Evolutionary conservation across 1,140 invertebrate genomes (phyloP), one percentile per base, ranked within the genome.

Genomic region (Anthonomus grandis): DNA sequence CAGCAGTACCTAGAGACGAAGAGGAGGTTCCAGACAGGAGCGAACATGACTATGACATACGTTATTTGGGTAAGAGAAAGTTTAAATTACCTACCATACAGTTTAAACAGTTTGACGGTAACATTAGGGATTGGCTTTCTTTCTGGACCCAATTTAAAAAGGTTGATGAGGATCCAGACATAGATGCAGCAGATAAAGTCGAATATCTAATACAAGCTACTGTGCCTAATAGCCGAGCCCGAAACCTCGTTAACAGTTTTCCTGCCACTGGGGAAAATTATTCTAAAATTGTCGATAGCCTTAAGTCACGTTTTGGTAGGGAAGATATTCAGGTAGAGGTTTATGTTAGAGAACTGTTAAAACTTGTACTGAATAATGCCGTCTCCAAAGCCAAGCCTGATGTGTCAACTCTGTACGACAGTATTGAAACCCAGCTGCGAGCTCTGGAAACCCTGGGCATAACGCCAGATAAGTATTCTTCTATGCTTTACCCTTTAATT

Each of bases 361-460:
- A 17, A 13, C 36, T 22, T 12, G 18, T 44, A 4, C 10, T 44
- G 4, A 44, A 44, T 9, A 22, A 10, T 22, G 41, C 13, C 9
- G 17, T 18, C 6, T 12, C 18, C 17, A 44, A 44, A 19, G n/a
- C 25, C 25, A 46, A 57, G 18, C 24, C 54, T 6, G 25, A 15
- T 48, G 12, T 64, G 12, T 53, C 41, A n/a, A 13, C n/a, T n/a
- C 44, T 65, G 9, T 65, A 65, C 45, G 63, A 64, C 45, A 62
- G 22, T 12, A 10, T 65, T 3, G 54, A 49, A 12, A 49, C 65
- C 2, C 60, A 70, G 13, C 49, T 73, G 15, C 50, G 67, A 5
- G 64, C 71, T 0, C 46, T 75, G 3, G 68, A 74, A 22, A 65
- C 70, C 0, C 52, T 75, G 0, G 65, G 64, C 3, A 66, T 75